A percentile compares a stretch with the other conserved stretches of the same genome.
Evolutionary conservation across 2,113 vertebrate species (phyloP).

Genomic region (Cervus canadensis): DNA sequence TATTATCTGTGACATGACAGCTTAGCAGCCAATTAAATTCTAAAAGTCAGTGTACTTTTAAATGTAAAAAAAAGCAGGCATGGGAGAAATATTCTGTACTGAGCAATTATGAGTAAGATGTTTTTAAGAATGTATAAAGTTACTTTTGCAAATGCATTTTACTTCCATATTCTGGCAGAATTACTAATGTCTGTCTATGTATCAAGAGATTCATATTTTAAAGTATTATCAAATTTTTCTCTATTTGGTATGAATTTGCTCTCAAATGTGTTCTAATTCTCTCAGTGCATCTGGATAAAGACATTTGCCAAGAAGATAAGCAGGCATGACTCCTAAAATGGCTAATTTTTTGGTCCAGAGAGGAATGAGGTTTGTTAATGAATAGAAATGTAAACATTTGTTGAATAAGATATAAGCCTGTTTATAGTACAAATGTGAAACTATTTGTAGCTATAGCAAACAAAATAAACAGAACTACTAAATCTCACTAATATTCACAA

Average conservation of each 20-base stretch:
- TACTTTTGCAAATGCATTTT: constrained; percentile 5
- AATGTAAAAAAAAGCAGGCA: not conserved
- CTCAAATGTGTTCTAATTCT: not conserved
- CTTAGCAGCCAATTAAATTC: constrained; percentile 15
- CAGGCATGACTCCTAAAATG: not conserved
- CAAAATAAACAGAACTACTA: not conserved
- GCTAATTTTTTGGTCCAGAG: not conserved
- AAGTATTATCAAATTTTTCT: not conserved
- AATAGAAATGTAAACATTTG: not conserved
- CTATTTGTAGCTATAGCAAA: not conserved
- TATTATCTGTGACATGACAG: not conserved
- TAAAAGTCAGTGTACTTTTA: not conserved
- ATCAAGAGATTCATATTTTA: not conserved
- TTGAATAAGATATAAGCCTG: not conserved
- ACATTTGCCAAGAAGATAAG: not conserved
- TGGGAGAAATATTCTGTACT: not conserved
- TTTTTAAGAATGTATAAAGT: constrained; percentile 7
- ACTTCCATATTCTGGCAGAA: not conserved
- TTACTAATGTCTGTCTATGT: not conserved
- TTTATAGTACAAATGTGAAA: not conserved
- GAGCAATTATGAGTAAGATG: constrained; percentile 16
- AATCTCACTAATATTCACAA: not conserved
- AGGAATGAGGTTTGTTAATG: not conserved
- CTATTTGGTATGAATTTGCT: not conserved
- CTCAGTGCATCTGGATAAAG: not conserved